Evolutionary conservation across 1,140 invertebrate species (phyloP).

Genomic region (Bombus ignitus): DNA sequence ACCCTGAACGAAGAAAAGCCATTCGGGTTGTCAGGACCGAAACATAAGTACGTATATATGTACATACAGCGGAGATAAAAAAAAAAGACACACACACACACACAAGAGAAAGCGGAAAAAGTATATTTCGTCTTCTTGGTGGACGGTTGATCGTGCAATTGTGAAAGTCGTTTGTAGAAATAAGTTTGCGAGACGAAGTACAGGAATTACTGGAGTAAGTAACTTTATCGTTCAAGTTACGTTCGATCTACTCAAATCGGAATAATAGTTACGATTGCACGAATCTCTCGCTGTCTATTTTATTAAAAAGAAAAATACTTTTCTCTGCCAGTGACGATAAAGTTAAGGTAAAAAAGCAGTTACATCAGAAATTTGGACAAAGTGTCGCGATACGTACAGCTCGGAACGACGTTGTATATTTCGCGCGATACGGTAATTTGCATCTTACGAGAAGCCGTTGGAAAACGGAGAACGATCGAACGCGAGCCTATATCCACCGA

Average conservation of each 20-base stretch:
- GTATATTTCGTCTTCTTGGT: too few species aligned
- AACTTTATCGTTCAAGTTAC: too few species aligned
- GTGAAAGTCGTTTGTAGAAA: too few species aligned
- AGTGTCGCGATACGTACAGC: neutral
- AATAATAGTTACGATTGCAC: neutral
- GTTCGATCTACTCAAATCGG: too few species aligned
- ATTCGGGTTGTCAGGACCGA: slow-evolving; percentile 13
- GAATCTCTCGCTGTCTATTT: neutral
- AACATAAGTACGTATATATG: neutral
- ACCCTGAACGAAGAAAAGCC: slow-evolving; percentile 9
- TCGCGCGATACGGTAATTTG: slow-evolving; percentile 16
- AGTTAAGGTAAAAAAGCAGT: too few species aligned
- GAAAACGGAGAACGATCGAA: slow-evolving; percentile 13
- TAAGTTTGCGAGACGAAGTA: too few species aligned
- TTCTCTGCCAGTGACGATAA: too few species aligned
- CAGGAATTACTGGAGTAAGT: rapidly evolving
- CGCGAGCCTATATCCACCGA: neutral
- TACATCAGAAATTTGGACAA: neutral
- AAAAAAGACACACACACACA: neutral
- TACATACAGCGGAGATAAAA: neutral
- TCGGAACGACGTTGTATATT: neutral
- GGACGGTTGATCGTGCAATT: too few species aligned
- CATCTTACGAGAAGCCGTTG: slow-evolving; percentile 17
- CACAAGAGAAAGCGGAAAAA: too few species aligned
- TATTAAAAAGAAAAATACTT: neutral